Evolutionary conservation across 2,888 invertebrate genomes (phyloP).

Genomic region (Tortrix viridana): DNA sequence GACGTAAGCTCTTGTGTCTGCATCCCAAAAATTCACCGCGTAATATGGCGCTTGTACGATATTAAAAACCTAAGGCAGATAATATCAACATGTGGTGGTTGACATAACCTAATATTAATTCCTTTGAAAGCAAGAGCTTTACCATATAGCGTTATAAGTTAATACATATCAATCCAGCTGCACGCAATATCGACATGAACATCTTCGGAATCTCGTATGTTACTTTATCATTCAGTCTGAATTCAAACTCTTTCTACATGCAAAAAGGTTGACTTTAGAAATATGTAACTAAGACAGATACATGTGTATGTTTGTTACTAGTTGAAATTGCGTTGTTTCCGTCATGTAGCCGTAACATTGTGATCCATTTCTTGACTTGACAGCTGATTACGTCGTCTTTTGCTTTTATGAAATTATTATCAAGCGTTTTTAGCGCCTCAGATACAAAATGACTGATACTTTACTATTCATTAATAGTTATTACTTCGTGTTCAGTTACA

Average conservation of each 20-base stretch:
- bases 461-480: no score
- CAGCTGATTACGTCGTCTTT: constrained; percentile 34
- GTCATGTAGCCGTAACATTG: constrained; percentile 28
- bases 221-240: not conserved
- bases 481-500: no score
- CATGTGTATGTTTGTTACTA: not conserved
- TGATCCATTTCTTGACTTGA: constrained; percentile 38
- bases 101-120: constrained; percentile 30
- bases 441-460: not conserved
- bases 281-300: not conserved
- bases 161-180: constrained; percentile 34
- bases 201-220: not conserved
- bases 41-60: constrained; percentile 12
- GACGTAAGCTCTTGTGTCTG: not conserved
- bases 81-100: constrained; percentile 22
- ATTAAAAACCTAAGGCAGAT: constrained; percentile 29
- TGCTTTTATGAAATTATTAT: constrained; percentile 33
- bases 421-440: not conserved
- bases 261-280: constrained; percentile 5
- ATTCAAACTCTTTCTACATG: not conserved
- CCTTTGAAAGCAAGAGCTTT: constrained; percentile 24
- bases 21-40: constrained; percentile 2
- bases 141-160: constrained; percentile 34
- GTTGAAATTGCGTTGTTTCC: constrained; percentile 21
- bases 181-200: constrained; percentile 27